Evolutionary conservation across 2,888 invertebrate genomes (phyloP).

Genomic region (Melanargia galathea): DNA sequence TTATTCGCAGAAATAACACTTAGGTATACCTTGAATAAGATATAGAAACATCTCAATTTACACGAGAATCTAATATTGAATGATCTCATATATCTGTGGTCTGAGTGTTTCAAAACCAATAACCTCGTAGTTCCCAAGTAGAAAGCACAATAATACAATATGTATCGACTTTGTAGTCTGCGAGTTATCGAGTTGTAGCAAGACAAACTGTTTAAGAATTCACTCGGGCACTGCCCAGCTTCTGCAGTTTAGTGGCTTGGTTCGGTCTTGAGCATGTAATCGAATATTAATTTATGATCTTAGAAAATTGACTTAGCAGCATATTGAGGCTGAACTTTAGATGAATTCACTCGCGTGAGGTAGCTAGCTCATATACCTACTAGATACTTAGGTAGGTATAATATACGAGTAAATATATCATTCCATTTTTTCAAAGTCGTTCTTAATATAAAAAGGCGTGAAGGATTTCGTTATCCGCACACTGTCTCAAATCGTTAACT

Average conservation of each 20-base stretch:
- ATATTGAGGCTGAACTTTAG: constrained; percentile 11
- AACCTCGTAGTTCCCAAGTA: constrained; percentile 16
- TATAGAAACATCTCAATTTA: not conserved
- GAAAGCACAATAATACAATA: constrained; percentile 13
- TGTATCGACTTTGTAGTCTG: constrained; percentile 19
- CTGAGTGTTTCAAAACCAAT: constrained; percentile 19
- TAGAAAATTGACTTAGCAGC: constrained; percentile 15
- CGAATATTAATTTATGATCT: constrained; percentile 29
- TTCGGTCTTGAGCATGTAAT: constrained; percentile 20
- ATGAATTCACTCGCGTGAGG: not conserved
- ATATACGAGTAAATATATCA: no score
- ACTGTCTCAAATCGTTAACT: no score
- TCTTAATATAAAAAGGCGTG: no score
- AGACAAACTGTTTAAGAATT: constrained; percentile 36
- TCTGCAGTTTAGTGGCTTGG: constrained; percentile 26
- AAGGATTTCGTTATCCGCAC: no score
- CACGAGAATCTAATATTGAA: constrained; percentile 2
- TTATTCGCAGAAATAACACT: no score
- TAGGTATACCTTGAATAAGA: not conserved
- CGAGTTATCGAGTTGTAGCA: constrained; percentile 19
- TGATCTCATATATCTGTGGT: not conserved
- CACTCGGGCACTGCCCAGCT: constrained; percentile 29
- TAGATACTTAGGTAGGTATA: no score
- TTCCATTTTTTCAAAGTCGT: no score
- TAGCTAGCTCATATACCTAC: not conserved